Percentiles rank a stretch among this genome's conserved stretches.
Conservation (phyloP, 2,888 invertebrate species). For the Noctua janthina region DNA sequence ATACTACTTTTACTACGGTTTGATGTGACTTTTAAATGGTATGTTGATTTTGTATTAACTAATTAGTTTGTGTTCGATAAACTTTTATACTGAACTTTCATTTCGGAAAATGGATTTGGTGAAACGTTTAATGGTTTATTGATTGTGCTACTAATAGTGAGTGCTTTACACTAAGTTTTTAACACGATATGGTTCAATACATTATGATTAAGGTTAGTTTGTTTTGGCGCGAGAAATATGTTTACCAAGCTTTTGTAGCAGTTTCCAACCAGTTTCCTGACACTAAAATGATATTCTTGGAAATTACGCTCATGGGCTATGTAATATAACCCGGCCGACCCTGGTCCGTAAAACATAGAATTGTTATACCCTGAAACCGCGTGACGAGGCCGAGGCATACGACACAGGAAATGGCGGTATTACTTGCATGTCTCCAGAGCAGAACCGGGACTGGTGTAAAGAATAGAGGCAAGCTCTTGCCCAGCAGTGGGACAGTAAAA, state of each 20-base stretch:
- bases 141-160: not conserved
- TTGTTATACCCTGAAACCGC: not conserved
- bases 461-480: not conserved
- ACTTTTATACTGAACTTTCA: slow-evolving; percentile 41
- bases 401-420: not conserved
- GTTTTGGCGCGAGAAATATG: not conserved
- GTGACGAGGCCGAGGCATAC: not conserved
- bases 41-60: slow-evolving; percentile 69
- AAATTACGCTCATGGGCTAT: too few relatives aligned
- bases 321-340: not conserved
- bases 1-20: slow-evolving; percentile 68
- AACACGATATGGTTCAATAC: not conserved
- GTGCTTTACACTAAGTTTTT: not conserved
- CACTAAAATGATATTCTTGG: not conserved
- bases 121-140: slow-evolving; percentile 13
- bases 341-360: not conserved
- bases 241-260: not conserved
- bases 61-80: slow-evolving; percentile 60
- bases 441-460: not conserved
- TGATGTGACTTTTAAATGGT: slow-evolving; percentile 56
- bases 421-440: not conserved
- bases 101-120: slow-evolving; percentile 25
- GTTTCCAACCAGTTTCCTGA: not conserved
- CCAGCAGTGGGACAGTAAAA: not conserved
- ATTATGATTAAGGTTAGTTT: not conserved